phyloP scores from a whole-genome alignment of 2,888 invertebrate species.

The Thera britannica region DNA sequence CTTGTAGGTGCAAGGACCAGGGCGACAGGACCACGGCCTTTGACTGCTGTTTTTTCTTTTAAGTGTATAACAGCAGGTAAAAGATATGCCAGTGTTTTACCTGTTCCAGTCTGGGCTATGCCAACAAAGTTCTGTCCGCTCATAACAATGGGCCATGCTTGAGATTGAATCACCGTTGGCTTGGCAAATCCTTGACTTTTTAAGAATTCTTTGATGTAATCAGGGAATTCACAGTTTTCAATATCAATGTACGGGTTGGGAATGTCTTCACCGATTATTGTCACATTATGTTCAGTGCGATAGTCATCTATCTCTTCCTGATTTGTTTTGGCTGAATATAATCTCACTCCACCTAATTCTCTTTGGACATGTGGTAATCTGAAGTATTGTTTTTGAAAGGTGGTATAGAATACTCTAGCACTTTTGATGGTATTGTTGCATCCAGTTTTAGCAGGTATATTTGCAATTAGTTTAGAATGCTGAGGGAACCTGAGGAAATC shows the following conservation, averaged over 20 bases:
- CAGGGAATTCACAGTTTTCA: conserved; percentile 90
- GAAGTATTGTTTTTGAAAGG: conserved; percentile 42
- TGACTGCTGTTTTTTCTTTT: conserved; percentile 88
- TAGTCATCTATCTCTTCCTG: conserved; percentile 86
- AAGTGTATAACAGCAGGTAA: conserved; percentile 94
- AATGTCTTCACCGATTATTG: conserved; percentile 87
- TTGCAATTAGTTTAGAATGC: conserved; percentile 46
- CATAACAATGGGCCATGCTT: conserved; percentile 93
- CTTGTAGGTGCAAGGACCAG: conserved; percentile 92
- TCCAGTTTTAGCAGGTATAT: conserved; percentile 37
- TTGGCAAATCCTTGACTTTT: conserved; percentile 86
- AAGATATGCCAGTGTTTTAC: conserved; percentile 91
- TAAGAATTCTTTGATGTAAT: conserved; percentile 87
- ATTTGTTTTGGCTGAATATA: conserved; percentile 63
- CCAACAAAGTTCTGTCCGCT: conserved; percentile 93
- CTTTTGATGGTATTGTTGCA: conserved; percentile 44
- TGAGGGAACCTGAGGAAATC: conserved; percentile 52
- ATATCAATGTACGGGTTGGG: conserved; percentile 91
- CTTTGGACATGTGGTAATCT: conserved; percentile 35
- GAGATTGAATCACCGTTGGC: conserved; percentile 93
- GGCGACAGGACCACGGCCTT: conserved; percentile 92
- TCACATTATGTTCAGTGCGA: conserved; percentile 88
- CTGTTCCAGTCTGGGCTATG: conserved; percentile 93
- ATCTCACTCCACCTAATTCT: conserved; percentile 40
- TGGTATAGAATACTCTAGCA: conserved; percentile 45